Conservation (phyloP, 1,140 invertebrate genomes). For the Micrasema minimum region DNA sequence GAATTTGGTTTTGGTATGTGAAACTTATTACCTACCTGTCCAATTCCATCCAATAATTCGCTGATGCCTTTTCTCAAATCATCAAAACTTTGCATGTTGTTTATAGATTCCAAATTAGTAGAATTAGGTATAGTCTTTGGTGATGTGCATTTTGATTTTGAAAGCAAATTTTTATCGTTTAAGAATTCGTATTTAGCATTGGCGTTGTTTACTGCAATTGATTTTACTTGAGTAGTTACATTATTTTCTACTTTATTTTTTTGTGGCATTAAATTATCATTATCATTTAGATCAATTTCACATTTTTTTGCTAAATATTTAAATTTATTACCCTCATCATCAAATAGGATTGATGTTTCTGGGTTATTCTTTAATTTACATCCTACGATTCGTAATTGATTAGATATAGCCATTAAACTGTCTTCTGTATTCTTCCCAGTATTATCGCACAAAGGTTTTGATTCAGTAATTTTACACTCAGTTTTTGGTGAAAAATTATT, state of each 20-base stretch:
- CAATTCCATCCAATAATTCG: conserved; percentile 64
- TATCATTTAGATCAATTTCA: conserved; percentile 48
- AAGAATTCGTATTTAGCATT: conserved; percentile 24
- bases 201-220: not conserved
- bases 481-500: not conserved
- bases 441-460: conserved; percentile 1
- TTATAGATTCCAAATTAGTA: conserved; percentile 60
- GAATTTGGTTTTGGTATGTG: conserved; percentile 58
- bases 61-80: conserved; percentile 66
- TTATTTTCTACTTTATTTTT: conserved; percentile 12
- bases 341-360: conserved; percentile 59
- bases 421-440: conserved; percentile 62
- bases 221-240: conserved; percentile 20
- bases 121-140: conserved; percentile 8
- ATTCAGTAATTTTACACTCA: conserved; percentile 5
- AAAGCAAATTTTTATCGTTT: conserved; percentile 14
- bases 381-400: conserved; percentile 64
- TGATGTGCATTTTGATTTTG: conserved; percentile 10
- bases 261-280: not conserved
- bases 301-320: conserved; percentile 52
- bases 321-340: conserved; percentile 58
- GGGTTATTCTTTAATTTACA: conserved; percentile 63
- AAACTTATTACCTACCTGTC: conserved; percentile 64
- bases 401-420: conserved; percentile 64
- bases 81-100: conserved; percentile 65